Evolutionary conservation across 2,113 vertebrate genomes (phyloP), one percentile per base, ranked within the genome.

Genomic region (Ceyx melanurus): DNA sequence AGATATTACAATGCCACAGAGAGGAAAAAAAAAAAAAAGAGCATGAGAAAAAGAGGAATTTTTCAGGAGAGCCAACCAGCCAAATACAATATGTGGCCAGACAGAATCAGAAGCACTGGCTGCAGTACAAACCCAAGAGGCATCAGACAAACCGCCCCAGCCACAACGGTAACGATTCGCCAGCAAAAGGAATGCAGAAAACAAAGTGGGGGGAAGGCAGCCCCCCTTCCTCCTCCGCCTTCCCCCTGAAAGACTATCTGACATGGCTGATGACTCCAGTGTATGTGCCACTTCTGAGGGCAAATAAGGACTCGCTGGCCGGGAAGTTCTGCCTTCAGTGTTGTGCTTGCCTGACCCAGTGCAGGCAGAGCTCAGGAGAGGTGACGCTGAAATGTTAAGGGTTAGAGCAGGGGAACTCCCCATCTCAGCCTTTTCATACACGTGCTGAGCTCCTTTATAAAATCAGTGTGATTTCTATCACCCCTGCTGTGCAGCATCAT

Each of bases 41-140:
- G 64, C 70, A 31, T 8, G 13, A 74, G 46, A 48, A 48, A 73
- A 1, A 9, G 7, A 82, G 40, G 71, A 76, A 51, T 76, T 79
- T 86, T 72, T 42, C 71, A 60, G 78, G 70, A 40, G 75, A 65
- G 33, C 42, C 57, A 78, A 51, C 26, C 58, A 94, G 96, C 92
- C 96, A 96, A 96, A 82, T 54, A 80, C 56, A 93, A 84, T 87
- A 95, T 65, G 79, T 51, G 86, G 85, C 64, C 84, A 91, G 94
- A 93, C 82, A 74, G 82, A 91, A 91, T 70, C 76, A 93, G 71
- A 50, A 90, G 83, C 1, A 0, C 70, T 95, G 94, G 92, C 92
- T 92, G 87, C 83, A 91, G 29, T 42, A 79, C 93, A 96, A 91
- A 82, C 76, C 87, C 83, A 58, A 84, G 67, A 88, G 62, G 76